Percentiles rank a stretch among this genome's conserved stretches.
Conservation (phyloP, 1,140 invertebrate genomes). For the honey bee (Apis mellifera) region DNA sequence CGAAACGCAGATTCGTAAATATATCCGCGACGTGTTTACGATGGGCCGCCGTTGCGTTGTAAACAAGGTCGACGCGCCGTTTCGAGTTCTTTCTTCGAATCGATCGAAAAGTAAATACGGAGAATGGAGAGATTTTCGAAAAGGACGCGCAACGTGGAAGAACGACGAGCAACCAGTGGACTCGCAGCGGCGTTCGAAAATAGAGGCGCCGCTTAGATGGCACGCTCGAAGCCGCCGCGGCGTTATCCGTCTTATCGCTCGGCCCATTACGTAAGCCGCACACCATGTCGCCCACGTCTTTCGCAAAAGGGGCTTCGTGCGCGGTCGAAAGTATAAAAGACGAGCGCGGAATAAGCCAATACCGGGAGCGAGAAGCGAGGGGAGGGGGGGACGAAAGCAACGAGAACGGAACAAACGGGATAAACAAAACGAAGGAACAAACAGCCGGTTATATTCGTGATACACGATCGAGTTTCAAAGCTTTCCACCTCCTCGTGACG, state of each 20-base stretch:
- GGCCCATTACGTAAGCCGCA: conserved; percentile 58
- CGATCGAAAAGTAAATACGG: background rate
- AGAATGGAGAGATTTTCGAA: conserved; percentile 31
- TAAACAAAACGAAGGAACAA: background rate
- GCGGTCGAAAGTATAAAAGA: background rate
- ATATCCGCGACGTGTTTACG: too few relatives aligned
- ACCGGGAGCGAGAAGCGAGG: background rate
- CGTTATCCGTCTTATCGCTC: conserved; percentile 64
- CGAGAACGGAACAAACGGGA: background rate
- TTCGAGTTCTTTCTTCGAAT: too few relatives aligned
- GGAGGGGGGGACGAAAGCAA: background rate
- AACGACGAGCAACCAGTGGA: conserved; percentile 34
- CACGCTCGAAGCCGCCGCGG: conserved; percentile 23
- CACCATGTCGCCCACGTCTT: conserved; percentile 55
- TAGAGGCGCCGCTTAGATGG: conserved; percentile 61
- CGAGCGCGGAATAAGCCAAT: background rate
- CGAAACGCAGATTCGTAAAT: too few relatives aligned
- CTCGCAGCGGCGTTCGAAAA: conserved; percentile 54
- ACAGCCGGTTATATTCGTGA: background rate
- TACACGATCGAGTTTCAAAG: conserved; percentile 14
- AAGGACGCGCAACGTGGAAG: background rate
- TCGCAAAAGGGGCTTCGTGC: conserved; percentile 46
- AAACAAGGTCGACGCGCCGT: too few relatives aligned
- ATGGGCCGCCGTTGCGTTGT: too few relatives aligned
- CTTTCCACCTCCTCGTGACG: conserved; percentile 24